Evolutionary conservation across 2,888 invertebrate genomes (phyloP).

Genomic region (Cartodere bifasciata): DNA sequence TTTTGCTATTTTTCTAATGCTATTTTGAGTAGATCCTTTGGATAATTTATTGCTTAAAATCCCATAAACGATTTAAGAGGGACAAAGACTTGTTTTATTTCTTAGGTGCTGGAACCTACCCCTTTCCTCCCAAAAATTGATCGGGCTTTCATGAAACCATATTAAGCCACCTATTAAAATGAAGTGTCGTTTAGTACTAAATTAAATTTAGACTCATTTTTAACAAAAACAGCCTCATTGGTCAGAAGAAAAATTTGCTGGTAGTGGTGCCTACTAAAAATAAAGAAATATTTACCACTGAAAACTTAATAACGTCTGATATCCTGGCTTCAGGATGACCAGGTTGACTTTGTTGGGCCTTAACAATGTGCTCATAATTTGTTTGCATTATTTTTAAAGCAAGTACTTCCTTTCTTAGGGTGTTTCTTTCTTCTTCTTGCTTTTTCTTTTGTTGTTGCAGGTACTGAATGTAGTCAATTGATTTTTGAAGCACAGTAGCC

Average conservation of each 20-base stretch:
- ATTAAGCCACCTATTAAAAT: no score
- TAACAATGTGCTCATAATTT: slow-evolving; percentile 93
- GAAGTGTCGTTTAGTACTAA: no score
- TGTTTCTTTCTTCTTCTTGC: slow-evolving; percentile 88
- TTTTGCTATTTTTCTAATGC: no score
- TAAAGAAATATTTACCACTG: slow-evolving; percentile 67
- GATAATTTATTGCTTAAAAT: no score
- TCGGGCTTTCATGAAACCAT: no score
- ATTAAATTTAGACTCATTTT: no score
- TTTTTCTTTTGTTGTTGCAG: slow-evolving; percentile 83
- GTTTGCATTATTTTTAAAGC: slow-evolving; percentile 89
- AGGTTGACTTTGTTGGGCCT: slow-evolving; percentile 86
- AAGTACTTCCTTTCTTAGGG: slow-evolving; percentile 80
- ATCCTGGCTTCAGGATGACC: slow-evolving; percentile 79
- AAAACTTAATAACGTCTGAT: slow-evolving; percentile 91
- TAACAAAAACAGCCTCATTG: no score
- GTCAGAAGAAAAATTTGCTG: slow-evolving; percentile 2
- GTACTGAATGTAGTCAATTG: slow-evolving; percentile 87
- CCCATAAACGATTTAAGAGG: no score
- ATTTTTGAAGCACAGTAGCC: slow-evolving; percentile 89
- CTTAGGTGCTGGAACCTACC: no score
- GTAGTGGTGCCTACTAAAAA: slow-evolving; percentile 1
- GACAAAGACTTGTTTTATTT: no score
- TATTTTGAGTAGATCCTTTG: no score
- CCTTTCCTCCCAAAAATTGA: no score